Evolutionary conservation across 2,797 vertebrate genomes (phyloP).

Genomic region (Taenioides sp.): DNA sequence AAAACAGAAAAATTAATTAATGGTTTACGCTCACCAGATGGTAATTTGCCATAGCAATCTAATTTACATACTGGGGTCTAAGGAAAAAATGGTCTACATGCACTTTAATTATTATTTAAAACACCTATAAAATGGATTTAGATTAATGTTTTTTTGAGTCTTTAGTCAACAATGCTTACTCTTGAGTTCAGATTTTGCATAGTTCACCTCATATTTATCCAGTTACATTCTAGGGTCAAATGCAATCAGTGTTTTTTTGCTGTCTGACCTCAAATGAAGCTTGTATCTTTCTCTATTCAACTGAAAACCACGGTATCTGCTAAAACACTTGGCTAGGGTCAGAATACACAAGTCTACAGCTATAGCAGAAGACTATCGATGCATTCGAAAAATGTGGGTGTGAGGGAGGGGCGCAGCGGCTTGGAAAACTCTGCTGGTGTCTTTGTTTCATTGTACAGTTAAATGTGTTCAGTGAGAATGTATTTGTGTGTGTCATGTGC

Average conservation of each 20-base stretch:
- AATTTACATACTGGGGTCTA: not conserved
- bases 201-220: not conserved
- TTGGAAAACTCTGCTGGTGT: slow-evolving; percentile 43
- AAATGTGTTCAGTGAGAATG: slow-evolving; percentile 34
- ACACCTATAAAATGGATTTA: not conserved
- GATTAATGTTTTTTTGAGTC: not conserved
- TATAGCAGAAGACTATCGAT: slow-evolving; percentile 38
- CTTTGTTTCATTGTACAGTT: slow-evolving; percentile 30
- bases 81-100: not conserved
- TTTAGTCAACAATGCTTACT: not conserved
- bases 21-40: slow-evolving; percentile 1
- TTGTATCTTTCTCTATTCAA: slow-evolving; percentile 20
- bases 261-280: slow-evolving; percentile 28
- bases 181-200: not conserved
- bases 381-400: slow-evolving; percentile 33
- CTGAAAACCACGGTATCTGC: slow-evolving; percentile 28
- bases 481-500: slow-evolving; percentile 5
- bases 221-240: not conserved
- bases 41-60: slow-evolving; percentile 6
- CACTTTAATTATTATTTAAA: slow-evolving; percentile 1
- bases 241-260: not conserved
- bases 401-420: slow-evolving; percentile 32
- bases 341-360: slow-evolving; percentile 20
- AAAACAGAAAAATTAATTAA: slow-evolving; percentile 1
- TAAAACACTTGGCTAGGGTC: slow-evolving; percentile 21